A percentile compares a stretch with the other conserved stretches of the same genome.
phyloP scores from a whole-genome alignment of 2,888 invertebrate species.

The Allacma fusca region DNA sequence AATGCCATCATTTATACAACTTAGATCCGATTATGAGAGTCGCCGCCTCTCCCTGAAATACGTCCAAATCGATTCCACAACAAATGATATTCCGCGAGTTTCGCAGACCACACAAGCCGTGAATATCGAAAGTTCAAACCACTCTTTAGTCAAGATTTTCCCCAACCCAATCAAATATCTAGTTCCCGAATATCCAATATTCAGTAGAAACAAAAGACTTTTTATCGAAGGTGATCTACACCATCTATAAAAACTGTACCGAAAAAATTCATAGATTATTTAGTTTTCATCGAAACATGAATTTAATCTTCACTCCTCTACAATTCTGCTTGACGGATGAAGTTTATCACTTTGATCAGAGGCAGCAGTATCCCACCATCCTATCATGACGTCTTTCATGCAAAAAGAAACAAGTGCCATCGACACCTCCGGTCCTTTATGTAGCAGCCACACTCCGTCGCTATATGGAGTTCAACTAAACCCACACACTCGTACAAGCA shows the following conservation, averaged over 20 bases:
- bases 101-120: neutral
- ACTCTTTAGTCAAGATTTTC: no score
- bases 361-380: neutral
- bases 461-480: no score
- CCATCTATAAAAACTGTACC: neutral
- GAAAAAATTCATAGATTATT: conserved; percentile 1
- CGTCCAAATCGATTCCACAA: neutral
- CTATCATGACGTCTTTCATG: neutral
- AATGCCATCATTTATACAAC: conserved; percentile 13
- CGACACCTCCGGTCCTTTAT: neutral
- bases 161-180: no score
- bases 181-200: no score
- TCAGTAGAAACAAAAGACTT: neutral
- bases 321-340: neutral
- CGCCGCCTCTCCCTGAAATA: neutral
- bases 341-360: neutral
- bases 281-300: neutral
- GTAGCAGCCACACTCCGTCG: neutral
- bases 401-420: neutral
- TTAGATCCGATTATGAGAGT: neutral
- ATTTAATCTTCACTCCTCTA: neutral
- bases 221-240: neutral
- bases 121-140: no score
- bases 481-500: no score
- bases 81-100: neutral